Percentiles rank a stretch among this genome's conserved stretches.
Evolutionary conservation across 2,797 vertebrate genomes (phyloP).

Genomic region (Phoeniculus purpureus): DNA sequence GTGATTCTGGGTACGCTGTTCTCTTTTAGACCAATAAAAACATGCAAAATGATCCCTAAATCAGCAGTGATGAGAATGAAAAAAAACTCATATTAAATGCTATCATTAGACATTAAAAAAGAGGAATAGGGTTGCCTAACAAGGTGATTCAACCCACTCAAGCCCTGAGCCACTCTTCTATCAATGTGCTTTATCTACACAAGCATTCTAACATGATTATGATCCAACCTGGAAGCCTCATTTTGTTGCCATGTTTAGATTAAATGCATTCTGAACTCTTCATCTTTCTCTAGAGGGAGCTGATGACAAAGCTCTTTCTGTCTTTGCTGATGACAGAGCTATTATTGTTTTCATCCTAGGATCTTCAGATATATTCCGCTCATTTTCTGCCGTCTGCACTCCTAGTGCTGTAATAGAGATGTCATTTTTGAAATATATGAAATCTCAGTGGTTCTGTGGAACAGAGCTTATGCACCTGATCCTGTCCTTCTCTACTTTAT

Average conservation of each 20-base stretch:
- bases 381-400: constrained; percentile 30
- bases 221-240: background rate
- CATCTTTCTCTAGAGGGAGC: constrained; percentile 41
- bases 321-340: too few species aligned
- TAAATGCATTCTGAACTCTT: background rate
- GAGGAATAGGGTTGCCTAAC: background rate
- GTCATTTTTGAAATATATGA: constrained; percentile 35
- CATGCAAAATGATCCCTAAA: background rate
- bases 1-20: too few species aligned
- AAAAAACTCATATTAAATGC: background rate
- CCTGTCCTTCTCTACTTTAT: background rate
- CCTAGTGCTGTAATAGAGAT: constrained; percentile 40
- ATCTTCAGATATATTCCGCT: constrained; percentile 24
- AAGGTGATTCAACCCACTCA: background rate
- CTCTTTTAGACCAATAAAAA: background rate
- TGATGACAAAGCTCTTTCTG: constrained; percentile 36
- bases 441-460: background rate
- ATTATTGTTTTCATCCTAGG: constrained; percentile 13
- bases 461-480: background rate
- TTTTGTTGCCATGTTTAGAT: background rate
- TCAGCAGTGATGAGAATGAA: background rate
- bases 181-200: background rate
- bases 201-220: background rate
- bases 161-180: background rate
- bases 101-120: background rate